Evolutionary conservation across 2,113 vertebrate genomes (phyloP), one percentile per base, ranked within the genome.

Genomic region (Nothoprocta pentlandii): DNA sequence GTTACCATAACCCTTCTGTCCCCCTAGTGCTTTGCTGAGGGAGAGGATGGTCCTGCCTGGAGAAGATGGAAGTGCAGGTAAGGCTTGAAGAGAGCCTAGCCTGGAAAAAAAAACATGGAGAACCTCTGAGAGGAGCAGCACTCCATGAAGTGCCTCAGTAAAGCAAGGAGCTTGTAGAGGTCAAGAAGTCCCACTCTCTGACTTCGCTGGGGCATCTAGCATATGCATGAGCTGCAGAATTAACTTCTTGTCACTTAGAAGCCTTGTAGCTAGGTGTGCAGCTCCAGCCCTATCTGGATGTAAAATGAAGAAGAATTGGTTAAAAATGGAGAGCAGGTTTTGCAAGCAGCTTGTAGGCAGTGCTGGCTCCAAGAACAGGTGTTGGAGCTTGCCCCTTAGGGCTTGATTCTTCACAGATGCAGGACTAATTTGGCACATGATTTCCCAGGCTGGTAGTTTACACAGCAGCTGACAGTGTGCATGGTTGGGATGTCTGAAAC

Each of bases 241-340:
- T 82, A 85, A 41, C 41, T 85, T 68, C 8, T n/a, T 84, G 73
- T 34, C 75, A 63, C 46, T 62, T 79, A 54, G 61, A 42, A 76
- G 16, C 36, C 20, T 69, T 6, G 42, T 30, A 59, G 42, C 22
- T n/a, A 1, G 10, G 19, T 9, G 34, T 59, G 25, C 39, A 62
- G 59, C 64, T 89, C 49, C 53, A 75, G 26, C 41, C 59, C 21
- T 49, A 9, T 70, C 56, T 76, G 80, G 49, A 87, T 6, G 12
- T 90, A 46, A 82, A 94, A 87, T 41, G 78, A 80, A 0, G 3
- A 92, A 28, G 26, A 90, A 89, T 26, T 80, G 59, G 46, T 95
- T 94, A 94, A 97, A 93, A 92, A 54, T n/a, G 16, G 51, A 94
- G 91, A 89, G 59, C 79, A 80, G 41, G 16, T 70, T 95, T 96